These are phyloP conservation scores for Alviniconcha marisindica DNA, from an alignment of 1,140 invertebrate species.

Conservation along the genomic window DNA sequence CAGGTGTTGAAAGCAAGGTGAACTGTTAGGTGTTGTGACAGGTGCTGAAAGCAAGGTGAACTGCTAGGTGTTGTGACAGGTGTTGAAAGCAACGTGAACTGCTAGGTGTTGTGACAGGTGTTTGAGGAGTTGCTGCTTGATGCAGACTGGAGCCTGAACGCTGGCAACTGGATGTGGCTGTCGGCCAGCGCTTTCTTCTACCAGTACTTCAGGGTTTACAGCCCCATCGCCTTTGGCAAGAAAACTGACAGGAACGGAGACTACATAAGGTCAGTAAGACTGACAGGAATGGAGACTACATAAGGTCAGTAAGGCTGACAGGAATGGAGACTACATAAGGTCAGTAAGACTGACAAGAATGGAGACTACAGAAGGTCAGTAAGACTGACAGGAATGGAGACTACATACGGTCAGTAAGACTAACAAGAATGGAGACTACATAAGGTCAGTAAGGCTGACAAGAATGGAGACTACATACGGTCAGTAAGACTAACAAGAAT, in stretches of 20 bases:
- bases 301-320: constrained; percentile 89
- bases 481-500: too few species aligned
- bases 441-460: too few species aligned
- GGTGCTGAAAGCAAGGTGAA: too few species aligned
- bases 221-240: constrained; percentile 90
- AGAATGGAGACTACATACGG: too few species aligned
- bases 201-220: constrained; percentile 94
- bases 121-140: constrained; percentile 92
- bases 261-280: constrained; percentile 89
- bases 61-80: too few species aligned
- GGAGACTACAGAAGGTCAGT: constrained; percentile 90
- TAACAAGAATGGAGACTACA: too few species aligned
- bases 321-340: constrained; percentile 93
- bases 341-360: constrained; percentile 88
- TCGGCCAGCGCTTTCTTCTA: constrained; percentile 94
- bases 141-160: constrained; percentile 95
- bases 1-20: too few species aligned
- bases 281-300: constrained; percentile 93
- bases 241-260: constrained; percentile 94
- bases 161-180: constrained; percentile 95
- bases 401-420: too few species aligned
- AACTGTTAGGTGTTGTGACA: too few species aligned
- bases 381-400: too few species aligned
- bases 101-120: too few species aligned
- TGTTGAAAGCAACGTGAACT: too few species aligned